Evolutionary conservation across 1,140 invertebrate genomes (phyloP).

Genomic region (Copidosoma floridanum): DNA sequence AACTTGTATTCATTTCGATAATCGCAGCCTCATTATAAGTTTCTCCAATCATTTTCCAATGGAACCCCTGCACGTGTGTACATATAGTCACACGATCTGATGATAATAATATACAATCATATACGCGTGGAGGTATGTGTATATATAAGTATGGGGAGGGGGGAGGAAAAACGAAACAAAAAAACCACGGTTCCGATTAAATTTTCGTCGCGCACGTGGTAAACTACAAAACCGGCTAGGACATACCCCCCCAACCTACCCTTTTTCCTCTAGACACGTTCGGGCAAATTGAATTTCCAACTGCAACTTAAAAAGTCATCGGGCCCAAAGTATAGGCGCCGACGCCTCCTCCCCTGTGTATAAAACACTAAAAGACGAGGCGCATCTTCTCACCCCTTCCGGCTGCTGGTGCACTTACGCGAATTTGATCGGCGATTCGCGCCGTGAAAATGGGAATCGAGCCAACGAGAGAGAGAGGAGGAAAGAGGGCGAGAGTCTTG

Average conservation of each 20-base stretch:
- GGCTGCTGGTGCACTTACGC: slow-evolving; percentile 13
- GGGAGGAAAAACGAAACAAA: too few relatives aligned
- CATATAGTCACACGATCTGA: too few relatives aligned
- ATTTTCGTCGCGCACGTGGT: neutral
- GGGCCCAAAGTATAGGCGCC: too few relatives aligned
- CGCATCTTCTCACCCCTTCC: neutral
- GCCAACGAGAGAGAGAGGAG: slow-evolving; percentile 12
- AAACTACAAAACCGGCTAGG: neutral
- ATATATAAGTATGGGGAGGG: too few relatives aligned
- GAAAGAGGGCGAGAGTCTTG: too few relatives aligned
- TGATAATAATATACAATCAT: too few relatives aligned
- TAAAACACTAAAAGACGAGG: too few relatives aligned
- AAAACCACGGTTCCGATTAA: slow-evolving; percentile 6
- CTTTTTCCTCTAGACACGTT: neutral
- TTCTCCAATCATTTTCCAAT: too few relatives aligned
- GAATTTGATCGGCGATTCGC: slow-evolving; percentile 20
- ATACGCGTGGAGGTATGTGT: too few relatives aligned
- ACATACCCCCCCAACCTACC: neutral
- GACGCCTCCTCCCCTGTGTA: neutral
- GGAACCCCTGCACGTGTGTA: too few relatives aligned
- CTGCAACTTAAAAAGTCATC: slow-evolving; percentile 1
- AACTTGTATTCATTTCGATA: too few relatives aligned
- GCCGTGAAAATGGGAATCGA: slow-evolving; percentile 23
- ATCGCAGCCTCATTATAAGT: too few relatives aligned
- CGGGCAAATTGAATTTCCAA: neutral